These are phyloP conservation scores for Itoplectis maculator DNA, from an alignment of 2,888 invertebrate species.

Conservation along the genomic window DNA sequence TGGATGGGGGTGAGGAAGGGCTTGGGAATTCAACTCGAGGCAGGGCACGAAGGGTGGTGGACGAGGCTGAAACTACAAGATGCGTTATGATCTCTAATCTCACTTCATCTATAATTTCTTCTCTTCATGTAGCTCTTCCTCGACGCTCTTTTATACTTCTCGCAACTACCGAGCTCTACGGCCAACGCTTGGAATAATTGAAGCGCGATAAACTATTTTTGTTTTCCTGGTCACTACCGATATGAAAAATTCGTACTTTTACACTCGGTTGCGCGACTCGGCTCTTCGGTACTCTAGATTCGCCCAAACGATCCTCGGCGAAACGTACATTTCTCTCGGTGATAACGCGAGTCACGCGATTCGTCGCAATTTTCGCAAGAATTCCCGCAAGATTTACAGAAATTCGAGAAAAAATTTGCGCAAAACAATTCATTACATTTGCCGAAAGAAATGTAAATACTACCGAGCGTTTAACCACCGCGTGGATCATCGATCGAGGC, in stretches of 20 bases:
- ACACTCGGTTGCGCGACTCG: conserved; percentile 2
- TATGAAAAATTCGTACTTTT: conserved; percentile 34
- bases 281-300: background rate
- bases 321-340: background rate
- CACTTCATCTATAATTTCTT: conserved; percentile 3
- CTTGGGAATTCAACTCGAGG: background rate
- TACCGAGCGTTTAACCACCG: background rate
- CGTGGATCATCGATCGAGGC: background rate
- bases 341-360: background rate
- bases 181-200: background rate
- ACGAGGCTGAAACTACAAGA: conserved; percentile 49
- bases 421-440: background rate
- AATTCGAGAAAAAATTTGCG: background rate
- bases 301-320: background rate
- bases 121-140: conserved; percentile 14
- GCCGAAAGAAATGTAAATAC: background rate
- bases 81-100: conserved; percentile 40
- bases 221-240: conserved; percentile 13
- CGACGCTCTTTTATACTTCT: conserved; percentile 2
- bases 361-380: background rate
- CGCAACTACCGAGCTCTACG: background rate
- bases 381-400: background rate
- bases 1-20: background rate
- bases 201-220: conserved; percentile 6
- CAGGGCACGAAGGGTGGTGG: conserved; percentile 8